Evolutionary conservation across 2,113 vertebrate species (phyloP).

Genomic region (Pseudolaguvia tuberculata): DNA sequence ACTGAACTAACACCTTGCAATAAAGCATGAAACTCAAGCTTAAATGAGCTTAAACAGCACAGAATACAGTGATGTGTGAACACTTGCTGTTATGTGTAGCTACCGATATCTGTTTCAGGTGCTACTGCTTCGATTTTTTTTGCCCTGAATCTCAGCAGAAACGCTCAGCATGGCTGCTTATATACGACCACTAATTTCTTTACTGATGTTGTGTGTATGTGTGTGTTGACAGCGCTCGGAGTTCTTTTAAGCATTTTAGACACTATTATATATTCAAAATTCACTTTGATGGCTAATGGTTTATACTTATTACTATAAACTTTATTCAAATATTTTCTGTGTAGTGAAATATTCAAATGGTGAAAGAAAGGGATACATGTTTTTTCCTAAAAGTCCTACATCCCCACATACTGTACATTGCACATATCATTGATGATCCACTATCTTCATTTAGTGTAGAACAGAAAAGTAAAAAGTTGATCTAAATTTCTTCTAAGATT

Average conservation of each 20-base stretch:
- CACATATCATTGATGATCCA: slow-evolving; percentile 48
- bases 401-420: slow-evolving; percentile 40
- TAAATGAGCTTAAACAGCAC: slow-evolving; percentile 12
- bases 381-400: slow-evolving; percentile 40
- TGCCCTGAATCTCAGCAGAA: slow-evolving; percentile 57
- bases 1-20: slow-evolving; percentile 28
- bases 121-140: slow-evolving; percentile 58
- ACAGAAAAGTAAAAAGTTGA: slow-evolving; percentile 11
- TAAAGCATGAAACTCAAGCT: slow-evolving; percentile 4
- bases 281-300: slow-evolving; percentile 23
- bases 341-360: slow-evolving; percentile 32
- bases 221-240: slow-evolving; percentile 10
- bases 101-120: slow-evolving; percentile 63
- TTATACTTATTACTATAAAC: slow-evolving; percentile 46
- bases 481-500: not conserved
- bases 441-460: slow-evolving; percentile 50
- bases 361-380: slow-evolving; percentile 35
- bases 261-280: slow-evolving; percentile 29
- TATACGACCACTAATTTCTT: slow-evolving; percentile 67
- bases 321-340: slow-evolving; percentile 51
- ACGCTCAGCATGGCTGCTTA: slow-evolving; percentile 60
- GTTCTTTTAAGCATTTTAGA: slow-evolving; percentile 28
- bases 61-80: slow-evolving; percentile 25
- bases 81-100: slow-evolving; percentile 28
- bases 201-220: slow-evolving; percentile 27